Evolutionary conservation across 1,140 invertebrate genomes (phyloP).

Genomic region (Drosophila orena): DNA sequence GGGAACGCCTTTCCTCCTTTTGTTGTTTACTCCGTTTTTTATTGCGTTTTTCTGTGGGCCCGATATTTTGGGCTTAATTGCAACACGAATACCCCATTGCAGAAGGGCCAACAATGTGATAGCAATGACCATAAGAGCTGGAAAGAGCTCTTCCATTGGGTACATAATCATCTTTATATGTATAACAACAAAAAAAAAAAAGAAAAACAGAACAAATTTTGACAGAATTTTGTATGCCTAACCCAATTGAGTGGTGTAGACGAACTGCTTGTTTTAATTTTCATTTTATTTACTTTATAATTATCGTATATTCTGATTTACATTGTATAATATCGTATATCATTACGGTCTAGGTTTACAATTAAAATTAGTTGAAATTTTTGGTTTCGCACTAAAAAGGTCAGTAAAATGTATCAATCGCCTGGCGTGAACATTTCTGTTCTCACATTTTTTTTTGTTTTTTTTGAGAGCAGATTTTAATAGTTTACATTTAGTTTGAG

Average conservation of each 20-base stretch:
- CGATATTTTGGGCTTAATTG: background rate
- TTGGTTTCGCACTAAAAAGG: conserved; percentile 40
- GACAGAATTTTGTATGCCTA: conserved; percentile 21
- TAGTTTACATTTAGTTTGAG: conserved; percentile 49
- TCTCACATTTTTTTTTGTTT: background rate
- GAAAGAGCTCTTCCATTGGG: background rate
- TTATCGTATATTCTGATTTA: conserved; percentile 57
- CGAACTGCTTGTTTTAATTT: conserved; percentile 12
- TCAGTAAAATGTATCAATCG: conserved; percentile 44
- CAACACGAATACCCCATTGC: background rate
- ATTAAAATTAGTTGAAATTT: conserved; percentile 35
- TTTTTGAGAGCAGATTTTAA: conserved; percentile 15
- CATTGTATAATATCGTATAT: conserved; percentile 54
- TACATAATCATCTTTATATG: conserved; percentile 14
- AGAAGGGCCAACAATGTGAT: conserved; percentile 17
- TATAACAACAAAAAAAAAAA: background rate
- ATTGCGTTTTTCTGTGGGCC: conserved; percentile 1
- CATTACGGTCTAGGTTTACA: conserved; percentile 51
- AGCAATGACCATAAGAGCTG: conserved; percentile 1
- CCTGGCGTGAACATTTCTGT: conserved; percentile 42
- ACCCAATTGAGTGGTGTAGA: background rate
- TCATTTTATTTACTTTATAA: conserved; percentile 42
- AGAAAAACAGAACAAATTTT: conserved; percentile 20
- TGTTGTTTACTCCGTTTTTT: conserved; percentile 9
- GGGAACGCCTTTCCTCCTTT: background rate